These are phyloP conservation scores for Euwallacea fornicatus DNA, from an alignment of 1,140 invertebrate species.

Conservation along the genomic window DNA sequence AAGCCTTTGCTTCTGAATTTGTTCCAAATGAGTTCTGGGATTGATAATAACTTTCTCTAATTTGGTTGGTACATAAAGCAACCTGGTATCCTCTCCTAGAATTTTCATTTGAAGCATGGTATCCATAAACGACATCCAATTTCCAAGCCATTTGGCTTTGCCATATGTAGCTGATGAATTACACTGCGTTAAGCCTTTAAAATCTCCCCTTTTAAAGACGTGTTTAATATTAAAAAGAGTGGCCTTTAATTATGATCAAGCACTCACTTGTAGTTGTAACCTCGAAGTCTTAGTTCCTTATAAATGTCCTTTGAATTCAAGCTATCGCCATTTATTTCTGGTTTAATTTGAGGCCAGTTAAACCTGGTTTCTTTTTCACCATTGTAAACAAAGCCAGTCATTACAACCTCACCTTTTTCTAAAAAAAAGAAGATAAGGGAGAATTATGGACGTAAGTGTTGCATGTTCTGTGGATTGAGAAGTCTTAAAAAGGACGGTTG, in stretches of 20 bases:
- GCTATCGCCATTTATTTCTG: too few species aligned
- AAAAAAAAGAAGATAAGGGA: neutral
- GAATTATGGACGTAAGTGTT: neutral
- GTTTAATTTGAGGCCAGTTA: too few species aligned
- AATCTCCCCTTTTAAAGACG: constrained; percentile 58
- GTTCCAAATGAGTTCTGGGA: constrained; percentile 65
- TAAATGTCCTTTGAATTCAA: constrained; percentile 75
- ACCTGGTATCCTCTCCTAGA: constrained; percentile 70
- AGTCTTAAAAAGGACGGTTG: too few species aligned
- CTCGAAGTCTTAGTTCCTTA: constrained; percentile 86
- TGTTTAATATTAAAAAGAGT: neutral
- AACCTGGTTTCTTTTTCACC: neutral
- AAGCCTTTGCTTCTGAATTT: constrained; percentile 33
- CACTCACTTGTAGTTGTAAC: constrained; percentile 81
- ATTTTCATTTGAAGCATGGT: constrained; percentile 89
- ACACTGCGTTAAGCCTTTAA: constrained; percentile 59
- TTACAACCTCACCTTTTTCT: neutral
- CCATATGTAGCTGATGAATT: constrained; percentile 56
- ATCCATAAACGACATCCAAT: constrained; percentile 93
- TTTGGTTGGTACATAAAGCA: constrained; percentile 81
- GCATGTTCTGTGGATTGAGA: too few species aligned
- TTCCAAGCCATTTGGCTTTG: constrained; percentile 69
- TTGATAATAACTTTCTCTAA: constrained; percentile 81
- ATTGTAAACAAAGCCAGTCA: neutral
- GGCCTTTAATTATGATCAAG: neutral